Evolutionary conservation across 2,888 invertebrate species (phyloP), one percentile per base, ranked within the genome.

Genomic region (Rhagonycha fulva): DNA sequence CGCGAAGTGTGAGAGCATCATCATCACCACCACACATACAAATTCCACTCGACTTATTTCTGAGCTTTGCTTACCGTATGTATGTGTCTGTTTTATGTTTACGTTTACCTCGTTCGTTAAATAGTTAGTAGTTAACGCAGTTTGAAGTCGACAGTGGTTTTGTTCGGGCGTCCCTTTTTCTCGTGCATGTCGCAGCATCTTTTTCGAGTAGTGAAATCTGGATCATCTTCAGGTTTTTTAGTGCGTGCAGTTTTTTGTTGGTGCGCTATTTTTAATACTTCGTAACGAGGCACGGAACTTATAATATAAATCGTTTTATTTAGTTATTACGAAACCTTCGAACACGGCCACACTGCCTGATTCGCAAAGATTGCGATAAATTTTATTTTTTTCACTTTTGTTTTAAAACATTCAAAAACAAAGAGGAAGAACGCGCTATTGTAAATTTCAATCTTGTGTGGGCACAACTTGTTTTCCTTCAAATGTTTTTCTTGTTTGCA

Each of bases 81-180:
- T 19, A 19, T 19, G 47, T 70, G 72, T 76, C 70, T 61, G 70
- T 70, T 72, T 76, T 70, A 68, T 73, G 73, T 76, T 76, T 76
- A 76, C 72, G 76, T 76, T 74, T 74, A 70, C 74, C 70, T 76
- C 72, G 70, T 73, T 76, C 73, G 73, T 76, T 75, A 75, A 75
- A 75, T 75, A n/a, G 47, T 47, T n/a, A n/a, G 47, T 47, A 71
- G 75, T 72, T 75, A 75, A 75, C 75, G 72, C 75, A 73, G 76
- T 73, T 28, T 66, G 60, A 73, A 76, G 73, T 72, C 70, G 66
- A 69, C 74, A 70, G 9, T 70, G 23, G 61, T 23, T 24, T 24
- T 11, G 47, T 26, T 62, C 11, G 47, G 24, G 5, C 61, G 47
- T 70, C 26, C 61, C 3, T 23, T 60, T 28, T 61, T 19, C 14